These are phyloP conservation scores for Palythoa caribaeorum DNA, from an alignment of 92 coral and sea anemone species.

Conservation along the genomic window DNA sequence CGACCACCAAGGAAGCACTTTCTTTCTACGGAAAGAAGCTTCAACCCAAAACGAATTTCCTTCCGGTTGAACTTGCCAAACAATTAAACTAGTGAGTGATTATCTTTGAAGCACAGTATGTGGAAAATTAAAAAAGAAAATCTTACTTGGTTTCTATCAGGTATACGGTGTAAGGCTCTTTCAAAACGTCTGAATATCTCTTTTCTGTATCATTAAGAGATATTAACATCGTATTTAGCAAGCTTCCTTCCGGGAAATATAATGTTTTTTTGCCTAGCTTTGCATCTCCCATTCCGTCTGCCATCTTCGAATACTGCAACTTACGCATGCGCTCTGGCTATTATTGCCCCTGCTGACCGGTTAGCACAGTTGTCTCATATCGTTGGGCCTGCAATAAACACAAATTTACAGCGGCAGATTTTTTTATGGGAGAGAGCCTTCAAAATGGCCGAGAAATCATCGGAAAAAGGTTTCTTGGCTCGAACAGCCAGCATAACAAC, in stretches of 20 bases:
- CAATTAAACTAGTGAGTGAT: not conserved
- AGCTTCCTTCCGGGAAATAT: conserved; percentile 95
- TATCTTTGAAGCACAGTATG: not conserved
- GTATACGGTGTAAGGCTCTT: conserved; percentile 97
- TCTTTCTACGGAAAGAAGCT: not conserved
- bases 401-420: conserved; percentile 52
- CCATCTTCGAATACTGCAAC: conserved; percentile 70
- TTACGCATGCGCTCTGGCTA: not conserved
- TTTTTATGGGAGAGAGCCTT: conserved; percentile 20
- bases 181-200: conserved; percentile 84
- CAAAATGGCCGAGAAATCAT: conserved; percentile 81
- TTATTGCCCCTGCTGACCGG: conserved; percentile 31
- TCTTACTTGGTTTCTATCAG: conserved; percentile 95
- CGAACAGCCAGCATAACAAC: conserved; percentile 96
- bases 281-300: conserved; percentile 68
- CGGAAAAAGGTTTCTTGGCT: conserved; percentile 92
- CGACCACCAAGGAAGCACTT: not conserved
- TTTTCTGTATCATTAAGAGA: conserved; percentile 94
- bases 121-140: not conserved
- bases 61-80: conserved; percentile 25
- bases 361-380: conserved; percentile 22
- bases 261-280: conserved; percentile 60
- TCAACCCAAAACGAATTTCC: not conserved
- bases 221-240: conserved; percentile 91
- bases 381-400: conserved; percentile 25